A percentile compares a stretch with the other conserved stretches of the same genome.
These are phyloP conservation scores for Byasa hedistus DNA, from an alignment of 2,888 invertebrate genomes.

Conservation along the genomic window DNA sequence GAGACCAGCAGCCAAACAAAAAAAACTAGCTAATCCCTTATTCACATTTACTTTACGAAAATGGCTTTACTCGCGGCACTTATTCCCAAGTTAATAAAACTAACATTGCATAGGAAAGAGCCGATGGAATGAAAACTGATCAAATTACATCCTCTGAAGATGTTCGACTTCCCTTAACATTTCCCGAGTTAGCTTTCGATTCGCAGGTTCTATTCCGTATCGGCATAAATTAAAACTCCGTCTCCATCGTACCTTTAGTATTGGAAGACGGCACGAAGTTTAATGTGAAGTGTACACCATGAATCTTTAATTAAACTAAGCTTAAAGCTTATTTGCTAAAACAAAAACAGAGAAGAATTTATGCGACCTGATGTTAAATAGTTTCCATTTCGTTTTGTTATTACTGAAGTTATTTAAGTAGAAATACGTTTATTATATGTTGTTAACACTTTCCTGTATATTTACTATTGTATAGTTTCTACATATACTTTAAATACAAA, in stretches of 20 bases:
- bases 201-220: constrained; percentile 18
- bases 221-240: constrained; percentile 4
- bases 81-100: background rate
- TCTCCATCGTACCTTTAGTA: constrained; percentile 11
- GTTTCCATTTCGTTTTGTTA: background rate
- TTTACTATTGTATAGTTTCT: no score
- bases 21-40: no score
- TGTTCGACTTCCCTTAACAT: constrained; percentile 18
- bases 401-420: no score
- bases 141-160: constrained; percentile 4
- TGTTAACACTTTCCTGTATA: no score
- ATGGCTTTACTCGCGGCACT: no score
- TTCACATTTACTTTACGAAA: no score
- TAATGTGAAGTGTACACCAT: constrained; percentile 24
- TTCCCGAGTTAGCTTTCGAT: constrained; percentile 11
- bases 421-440: no score
- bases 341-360: constrained; percentile 16
- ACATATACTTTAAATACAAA: no score
- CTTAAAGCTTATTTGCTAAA: constrained; percentile 13
- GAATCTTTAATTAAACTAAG: constrained; percentile 25
- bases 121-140: background rate
- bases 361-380: background rate
- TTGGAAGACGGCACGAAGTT: constrained; percentile 15
- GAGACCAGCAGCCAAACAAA: no score
- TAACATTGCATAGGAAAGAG: background rate